Percentiles rank a stretch among this genome's conserved stretches.
Conservation (phyloP, 2,888 invertebrate species). For the Odontomyia ornata region DNA sequence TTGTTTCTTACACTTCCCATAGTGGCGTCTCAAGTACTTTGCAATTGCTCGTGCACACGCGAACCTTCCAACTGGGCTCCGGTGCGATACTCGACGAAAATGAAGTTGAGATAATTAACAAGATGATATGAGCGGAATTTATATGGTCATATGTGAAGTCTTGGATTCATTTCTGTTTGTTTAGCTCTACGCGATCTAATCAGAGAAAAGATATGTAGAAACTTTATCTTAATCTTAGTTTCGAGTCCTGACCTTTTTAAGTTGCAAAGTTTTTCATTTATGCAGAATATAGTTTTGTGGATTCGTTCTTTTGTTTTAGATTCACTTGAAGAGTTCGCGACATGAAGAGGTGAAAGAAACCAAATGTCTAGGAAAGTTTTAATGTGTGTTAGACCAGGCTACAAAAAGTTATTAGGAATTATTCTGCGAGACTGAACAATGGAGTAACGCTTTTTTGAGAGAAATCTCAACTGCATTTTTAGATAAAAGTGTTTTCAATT, state of each 20-base stretch:
- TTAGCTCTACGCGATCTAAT: not conserved
- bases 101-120: conserved; percentile 23
- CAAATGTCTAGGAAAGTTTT: no score
- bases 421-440: no score
- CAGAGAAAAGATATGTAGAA: conserved; percentile 2
- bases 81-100: not conserved
- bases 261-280: not conserved
- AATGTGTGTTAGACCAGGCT: no score
- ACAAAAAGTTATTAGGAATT: no score
- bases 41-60: not conserved
- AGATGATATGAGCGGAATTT: conserved; percentile 5
- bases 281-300: not conserved
- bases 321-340: not conserved
- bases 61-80: not conserved
- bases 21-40: no score
- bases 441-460: no score
- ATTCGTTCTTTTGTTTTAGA: not conserved
- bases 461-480: no score
- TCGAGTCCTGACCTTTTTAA: not conserved
- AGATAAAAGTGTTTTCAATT: no score
- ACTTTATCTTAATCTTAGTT: not conserved
- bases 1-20: no score
- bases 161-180: not conserved
- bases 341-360: no score
- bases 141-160: not conserved